A percentile compares a stretch with the other conserved stretches of the same genome.
phyloP scores from a whole-genome alignment of 64 coral and sea anemone species.

The Stichodactyla mertensii region DNA sequence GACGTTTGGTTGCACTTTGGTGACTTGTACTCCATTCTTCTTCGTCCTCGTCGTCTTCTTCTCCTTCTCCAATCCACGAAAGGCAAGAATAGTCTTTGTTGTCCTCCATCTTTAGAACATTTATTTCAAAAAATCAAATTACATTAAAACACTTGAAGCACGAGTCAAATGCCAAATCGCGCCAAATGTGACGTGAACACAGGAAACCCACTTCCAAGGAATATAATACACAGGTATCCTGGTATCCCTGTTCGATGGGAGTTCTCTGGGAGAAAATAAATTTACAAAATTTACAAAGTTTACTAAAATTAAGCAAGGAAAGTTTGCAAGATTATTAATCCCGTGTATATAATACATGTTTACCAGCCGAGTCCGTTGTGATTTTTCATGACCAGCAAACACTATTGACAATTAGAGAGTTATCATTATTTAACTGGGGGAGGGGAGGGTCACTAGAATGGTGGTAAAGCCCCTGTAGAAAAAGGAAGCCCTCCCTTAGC shows the following conservation, averaged over 20 bases:
- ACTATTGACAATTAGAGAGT: too few species aligned
- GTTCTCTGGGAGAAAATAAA: too few species aligned
- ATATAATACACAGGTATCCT: not conserved
- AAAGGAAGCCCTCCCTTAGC: too few species aligned
- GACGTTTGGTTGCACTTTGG: not conserved
- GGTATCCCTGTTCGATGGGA: not conserved
- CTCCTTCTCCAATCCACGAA: not conserved
- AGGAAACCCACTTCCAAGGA: not conserved
- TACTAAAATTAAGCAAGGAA: too few species aligned
- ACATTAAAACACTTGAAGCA: not conserved
- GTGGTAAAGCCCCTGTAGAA: too few species aligned
- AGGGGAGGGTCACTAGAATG: too few species aligned
- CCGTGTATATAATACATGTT: too few species aligned
- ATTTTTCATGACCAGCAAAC: too few species aligned
- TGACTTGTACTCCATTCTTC: constrained; percentile 47
- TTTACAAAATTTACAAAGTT: too few species aligned
- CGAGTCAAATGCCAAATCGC: not conserved
- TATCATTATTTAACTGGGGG: too few species aligned
- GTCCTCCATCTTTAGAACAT: not conserved
- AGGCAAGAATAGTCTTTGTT: not conserved
- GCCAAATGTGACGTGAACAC: not conserved
- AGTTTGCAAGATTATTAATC: too few species aligned
- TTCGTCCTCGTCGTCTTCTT: constrained; percentile 31
- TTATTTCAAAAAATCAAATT: not conserved
- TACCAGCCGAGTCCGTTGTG: too few species aligned